Evolutionary conservation across 1,140 invertebrate species (phyloP).

Genomic region (Augochlora pura): DNA sequence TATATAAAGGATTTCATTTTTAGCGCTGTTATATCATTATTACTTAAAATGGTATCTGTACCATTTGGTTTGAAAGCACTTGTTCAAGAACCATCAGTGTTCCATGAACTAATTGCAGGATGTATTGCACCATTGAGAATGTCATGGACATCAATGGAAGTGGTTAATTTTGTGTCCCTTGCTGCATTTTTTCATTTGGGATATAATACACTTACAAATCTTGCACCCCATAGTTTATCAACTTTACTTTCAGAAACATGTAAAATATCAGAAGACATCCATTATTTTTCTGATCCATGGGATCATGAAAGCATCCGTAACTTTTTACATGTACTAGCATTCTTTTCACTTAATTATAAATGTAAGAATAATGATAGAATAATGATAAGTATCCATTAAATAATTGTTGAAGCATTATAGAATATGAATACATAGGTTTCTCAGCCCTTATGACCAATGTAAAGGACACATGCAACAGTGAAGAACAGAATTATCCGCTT

Average conservation of each 20-base stretch:
- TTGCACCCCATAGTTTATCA: slow-evolving; percentile 74
- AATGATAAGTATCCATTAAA: background rate
- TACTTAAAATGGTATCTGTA: slow-evolving; percentile 71
- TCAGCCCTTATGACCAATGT: slow-evolving; percentile 67
- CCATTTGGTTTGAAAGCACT: slow-evolving; percentile 72
- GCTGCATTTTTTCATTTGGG: slow-evolving; percentile 69
- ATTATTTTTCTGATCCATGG: slow-evolving; percentile 75
- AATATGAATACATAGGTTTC: slow-evolving; percentile 65
- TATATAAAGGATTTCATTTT: slow-evolving; percentile 49
- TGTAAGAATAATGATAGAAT: slow-evolving; percentile 64
- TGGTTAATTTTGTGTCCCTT: slow-evolving; percentile 72
- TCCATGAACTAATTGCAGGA: slow-evolving; percentile 74
- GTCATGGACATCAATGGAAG: slow-evolving; percentile 72
- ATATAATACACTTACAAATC: slow-evolving; percentile 62
- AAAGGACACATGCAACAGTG: slow-evolving; percentile 53
- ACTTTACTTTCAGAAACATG: slow-evolving; percentile 71
- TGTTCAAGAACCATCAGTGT: slow-evolving; percentile 66
- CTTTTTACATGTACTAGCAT: slow-evolving; percentile 72
- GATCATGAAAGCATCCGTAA: slow-evolving; percentile 61
- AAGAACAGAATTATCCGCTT: slow-evolving; percentile 67
- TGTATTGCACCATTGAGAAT: slow-evolving; percentile 71
- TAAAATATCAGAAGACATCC: slow-evolving; percentile 67
- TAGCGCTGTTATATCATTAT: slow-evolving; percentile 71
- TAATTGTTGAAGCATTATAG: slow-evolving; percentile 15
- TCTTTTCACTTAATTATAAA: slow-evolving; percentile 75